Conservation (phyloP, 64 coral and sea anemone species). For the Stichodactyla mertensii region DNA sequence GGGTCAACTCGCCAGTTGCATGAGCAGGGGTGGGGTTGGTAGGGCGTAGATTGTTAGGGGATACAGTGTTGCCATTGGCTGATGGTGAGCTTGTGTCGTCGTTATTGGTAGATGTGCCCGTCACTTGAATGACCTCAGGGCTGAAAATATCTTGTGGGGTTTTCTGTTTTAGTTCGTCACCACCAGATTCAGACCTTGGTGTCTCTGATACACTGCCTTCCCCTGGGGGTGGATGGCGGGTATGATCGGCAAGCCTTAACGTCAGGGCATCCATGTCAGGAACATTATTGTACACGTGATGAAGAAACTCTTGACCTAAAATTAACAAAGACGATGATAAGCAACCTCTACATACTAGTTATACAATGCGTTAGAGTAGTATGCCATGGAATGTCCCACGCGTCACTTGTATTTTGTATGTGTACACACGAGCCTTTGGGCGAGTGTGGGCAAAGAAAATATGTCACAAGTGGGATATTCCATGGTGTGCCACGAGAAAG, state of each 20-base stretch:
- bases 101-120: neutral
- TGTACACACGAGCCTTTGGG: too few relatives aligned
- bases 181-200: conserved; percentile 32
- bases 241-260: conserved; percentile 67
- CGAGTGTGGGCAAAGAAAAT: too few relatives aligned
- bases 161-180: neutral
- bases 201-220: conserved; percentile 58
- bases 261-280: conserved; percentile 69
- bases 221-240: conserved; percentile 84
- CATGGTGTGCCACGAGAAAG: too few relatives aligned
- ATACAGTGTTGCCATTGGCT: conserved; percentile 8
- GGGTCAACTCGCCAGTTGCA: conserved; percentile 75
- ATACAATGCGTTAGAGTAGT: too few relatives aligned
- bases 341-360: too few relatives aligned
- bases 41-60: conserved; percentile 74
- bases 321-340: neutral
- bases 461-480: too few relatives aligned
- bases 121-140: neutral
- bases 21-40: conserved; percentile 95
- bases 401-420: too few relatives aligned
- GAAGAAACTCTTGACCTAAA: conserved; percentile 87
- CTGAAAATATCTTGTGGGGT: conserved; percentile 8
- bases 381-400: too few relatives aligned
- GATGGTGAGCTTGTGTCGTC: conserved; percentile 27
- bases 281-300: conserved; percentile 43